Evolutionary conservation across 2,888 invertebrate species (phyloP).

Genomic region (Danaus chrysippus): DNA sequence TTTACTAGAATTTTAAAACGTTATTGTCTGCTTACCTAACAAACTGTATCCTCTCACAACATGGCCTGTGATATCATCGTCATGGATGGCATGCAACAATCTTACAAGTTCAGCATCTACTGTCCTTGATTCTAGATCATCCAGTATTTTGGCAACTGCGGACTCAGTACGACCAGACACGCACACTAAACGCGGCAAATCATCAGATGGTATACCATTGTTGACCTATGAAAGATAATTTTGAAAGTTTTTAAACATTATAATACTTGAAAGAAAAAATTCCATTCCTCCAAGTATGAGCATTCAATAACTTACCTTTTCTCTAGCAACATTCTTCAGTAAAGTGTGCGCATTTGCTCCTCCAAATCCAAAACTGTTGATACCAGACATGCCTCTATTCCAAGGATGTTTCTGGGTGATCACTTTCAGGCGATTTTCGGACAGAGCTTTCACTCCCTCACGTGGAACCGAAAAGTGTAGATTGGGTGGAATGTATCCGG

Average conservation of each 20-base stretch:
- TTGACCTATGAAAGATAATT: constrained; percentile 61
- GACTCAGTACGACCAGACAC: constrained; percentile 90
- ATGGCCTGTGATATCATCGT: constrained; percentile 80
- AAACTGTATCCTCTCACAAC: constrained; percentile 88
- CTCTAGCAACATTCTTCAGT: constrained; percentile 79
- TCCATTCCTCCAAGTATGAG: not conserved
- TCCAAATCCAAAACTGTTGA: constrained; percentile 97
- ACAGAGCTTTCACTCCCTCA: constrained; percentile 79
- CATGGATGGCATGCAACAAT: constrained; percentile 80
- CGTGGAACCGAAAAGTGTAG: constrained; percentile 85
- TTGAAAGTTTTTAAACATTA: not conserved
- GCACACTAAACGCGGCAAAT: constrained; percentile 85
- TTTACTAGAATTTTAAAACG: not conserved
- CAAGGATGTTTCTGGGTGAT: constrained; percentile 85
- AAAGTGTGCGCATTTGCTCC: constrained; percentile 90
- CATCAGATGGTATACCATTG: constrained; percentile 80
- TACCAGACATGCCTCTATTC: constrained; percentile 86
- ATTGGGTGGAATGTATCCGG: constrained; percentile 90
- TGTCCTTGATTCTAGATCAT: constrained; percentile 80
- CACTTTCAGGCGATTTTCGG: constrained; percentile 82
- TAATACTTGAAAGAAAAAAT: not conserved
- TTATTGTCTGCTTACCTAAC: constrained; percentile 46
- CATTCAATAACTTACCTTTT: constrained; percentile 58
- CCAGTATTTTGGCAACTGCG: constrained; percentile 82
- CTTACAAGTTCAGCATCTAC: constrained; percentile 81